phyloP scores from a whole-genome alignment of 2,888 invertebrate species.

The Sarcophaga rosellei region DNA sequence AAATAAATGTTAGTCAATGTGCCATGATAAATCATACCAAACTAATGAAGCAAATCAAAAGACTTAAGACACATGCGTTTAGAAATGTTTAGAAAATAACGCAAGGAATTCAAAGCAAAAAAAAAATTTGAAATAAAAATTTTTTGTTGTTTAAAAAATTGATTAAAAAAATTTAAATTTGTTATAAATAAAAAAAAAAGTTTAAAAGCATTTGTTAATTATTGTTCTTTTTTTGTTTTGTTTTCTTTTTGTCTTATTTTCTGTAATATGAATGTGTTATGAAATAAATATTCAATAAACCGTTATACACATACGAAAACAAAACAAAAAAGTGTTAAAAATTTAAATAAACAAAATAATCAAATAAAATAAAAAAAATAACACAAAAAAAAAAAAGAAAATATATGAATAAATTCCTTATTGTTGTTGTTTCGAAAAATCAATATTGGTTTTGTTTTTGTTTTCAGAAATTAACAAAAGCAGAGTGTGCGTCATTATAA shows the following conservation, averaged over 20 bases:
- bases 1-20: not conserved
- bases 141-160: not conserved
- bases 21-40: conserved; percentile 13
- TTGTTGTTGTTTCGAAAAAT: conserved; percentile 28
- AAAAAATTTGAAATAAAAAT: not conserved
- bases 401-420: conserved; percentile 11
- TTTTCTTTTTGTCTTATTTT: not conserved
- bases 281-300: not conserved
- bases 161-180: not conserved
- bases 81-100: not conserved
- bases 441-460: not conserved
- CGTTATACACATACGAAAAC: not conserved
- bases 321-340: not conserved
- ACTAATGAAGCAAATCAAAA: conserved; percentile 56
- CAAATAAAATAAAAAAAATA: not conserved
- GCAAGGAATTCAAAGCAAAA: not conserved
- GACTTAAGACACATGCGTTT: conserved; percentile 50
- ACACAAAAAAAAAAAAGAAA: conserved; percentile 1
- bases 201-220: not conserved
- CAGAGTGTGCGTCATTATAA: not conserved
- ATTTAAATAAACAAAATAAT: conserved; percentile 19
- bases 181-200: not conserved
- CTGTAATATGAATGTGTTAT: not conserved
- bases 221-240: not conserved
- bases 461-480: conserved; percentile 24